phyloP scores from a whole-genome alignment of 2,113 vertebrate species.

The Notothenia rossii region DNA sequence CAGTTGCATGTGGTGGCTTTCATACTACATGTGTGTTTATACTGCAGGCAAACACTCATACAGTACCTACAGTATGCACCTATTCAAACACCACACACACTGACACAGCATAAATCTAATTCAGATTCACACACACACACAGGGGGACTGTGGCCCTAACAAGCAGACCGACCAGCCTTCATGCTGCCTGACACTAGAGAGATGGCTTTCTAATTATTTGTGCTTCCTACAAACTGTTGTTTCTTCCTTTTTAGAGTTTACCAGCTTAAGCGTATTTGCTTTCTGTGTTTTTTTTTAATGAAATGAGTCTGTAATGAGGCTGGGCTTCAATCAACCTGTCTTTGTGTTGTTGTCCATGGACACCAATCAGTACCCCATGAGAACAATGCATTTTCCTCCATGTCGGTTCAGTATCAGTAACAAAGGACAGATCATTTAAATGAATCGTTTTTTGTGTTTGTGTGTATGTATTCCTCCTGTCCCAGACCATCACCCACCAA shows the following conservation, averaged over 20 bases:
- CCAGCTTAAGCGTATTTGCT: slow-evolving; percentile 49
- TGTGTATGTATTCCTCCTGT: slow-evolving; percentile 14
- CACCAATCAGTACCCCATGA: slow-evolving; percentile 57
- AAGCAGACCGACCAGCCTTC: slow-evolving; percentile 54
- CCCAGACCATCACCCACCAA: slow-evolving; percentile 10
- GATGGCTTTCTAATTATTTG: slow-evolving; percentile 70
- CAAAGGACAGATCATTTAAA: slow-evolving; percentile 37
- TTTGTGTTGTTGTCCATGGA: slow-evolving; percentile 29
- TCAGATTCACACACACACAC: not conserved
- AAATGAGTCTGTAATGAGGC: slow-evolving; percentile 75
- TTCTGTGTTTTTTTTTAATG: slow-evolving; percentile 33
- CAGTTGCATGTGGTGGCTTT: not conserved
- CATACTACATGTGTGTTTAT: slow-evolving; percentile 20
- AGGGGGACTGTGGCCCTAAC: slow-evolving; percentile 42
- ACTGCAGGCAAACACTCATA: slow-evolving; percentile 13
- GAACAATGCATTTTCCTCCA: slow-evolving; percentile 61
- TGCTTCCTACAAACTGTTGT: slow-evolving; percentile 65
- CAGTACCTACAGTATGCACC: not conserved
- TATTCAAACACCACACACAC: slow-evolving; percentile 5
- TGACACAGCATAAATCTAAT: not conserved
- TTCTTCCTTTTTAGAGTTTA: slow-evolving; percentile 65
- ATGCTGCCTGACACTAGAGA: slow-evolving; percentile 38
- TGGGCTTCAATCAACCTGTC: slow-evolving; percentile 53
- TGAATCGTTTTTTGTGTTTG: slow-evolving; percentile 14
- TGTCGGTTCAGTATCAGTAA: slow-evolving; percentile 43